Base-by-base conservation (phyloP, 23 tunicate species). In the Corella eumyota region DNA sequence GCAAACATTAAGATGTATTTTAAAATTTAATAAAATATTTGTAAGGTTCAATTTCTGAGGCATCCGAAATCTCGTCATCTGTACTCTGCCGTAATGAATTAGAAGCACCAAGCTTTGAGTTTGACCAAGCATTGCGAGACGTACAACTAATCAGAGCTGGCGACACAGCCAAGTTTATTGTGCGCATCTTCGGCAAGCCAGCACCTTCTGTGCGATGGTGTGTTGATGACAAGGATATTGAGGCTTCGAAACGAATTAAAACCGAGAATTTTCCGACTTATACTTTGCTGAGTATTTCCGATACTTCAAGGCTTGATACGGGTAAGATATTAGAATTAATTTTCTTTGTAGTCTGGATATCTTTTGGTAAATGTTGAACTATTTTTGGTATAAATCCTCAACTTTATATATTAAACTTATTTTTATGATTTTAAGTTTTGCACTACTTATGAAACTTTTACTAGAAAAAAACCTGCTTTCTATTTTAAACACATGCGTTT, bases 101-200 rank as follows among this genome's bases (percentile, higher is more conserved):
- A 0, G 93, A 92, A 54, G 77, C 93, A 2, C 98, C 98, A 3
- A 76, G 64, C 30, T 38, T 92, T 48, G 98, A 92, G 25, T 71
- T 72, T 52, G 98, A 78, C 37, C 79, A 72, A 31, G 34, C 72
- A 6, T 53, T 78, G 56, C 68, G 77, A 20, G 81, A 76, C 45
- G 60, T 56, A 23, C 81, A 75, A 24, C 45, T 67, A 25, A 70
- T 92, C 1, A 50, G 51, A 48, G 87, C 90, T 24, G 87, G 93
- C 38, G 86, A 71, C 27, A 65, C 81, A 25, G 73, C 83, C 63
- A 72, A 72, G 61, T 81, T 78, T 55, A 75, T 56, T 28, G 67
- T 74, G 36, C 65, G 74, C 11, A 64, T 83, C 36, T 71, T 71
- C 33, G 98, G 98, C 55, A 92, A 92, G 45, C 98, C 98, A 35